These are phyloP conservation scores for Ophioderma brevispina DNA, from an alignment of 35 echinoderm and acorn worm genomes.

Conservation along the genomic window DNA sequence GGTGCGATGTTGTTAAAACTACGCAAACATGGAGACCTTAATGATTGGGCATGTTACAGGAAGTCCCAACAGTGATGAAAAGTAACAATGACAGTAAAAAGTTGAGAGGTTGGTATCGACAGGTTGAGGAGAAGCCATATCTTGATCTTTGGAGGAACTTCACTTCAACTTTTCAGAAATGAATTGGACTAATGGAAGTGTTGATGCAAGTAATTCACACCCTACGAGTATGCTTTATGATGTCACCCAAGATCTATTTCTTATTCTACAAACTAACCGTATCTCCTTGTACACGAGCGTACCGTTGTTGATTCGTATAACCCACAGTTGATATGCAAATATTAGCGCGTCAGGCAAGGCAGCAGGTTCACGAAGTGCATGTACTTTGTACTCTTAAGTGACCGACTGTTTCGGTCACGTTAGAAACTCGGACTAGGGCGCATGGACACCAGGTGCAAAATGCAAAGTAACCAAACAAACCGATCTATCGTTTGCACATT, in stretches of 20 bases:
- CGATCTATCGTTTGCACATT: no score
- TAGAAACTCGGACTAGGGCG: no score
- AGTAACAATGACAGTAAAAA: background rate
- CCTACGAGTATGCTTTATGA: background rate
- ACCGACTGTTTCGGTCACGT: no score
- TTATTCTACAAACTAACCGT: no score
- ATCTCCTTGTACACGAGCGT: no score
- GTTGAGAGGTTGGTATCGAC: background rate
- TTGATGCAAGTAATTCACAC: background rate
- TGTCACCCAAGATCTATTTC: conserved; percentile 19
- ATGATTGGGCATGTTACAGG: background rate
- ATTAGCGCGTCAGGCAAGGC: no score
- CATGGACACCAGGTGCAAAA: no score
- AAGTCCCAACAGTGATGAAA: conserved; percentile 8
- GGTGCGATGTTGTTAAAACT: conserved; percentile 23
- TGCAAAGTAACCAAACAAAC: no score
- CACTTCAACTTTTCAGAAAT: background rate
- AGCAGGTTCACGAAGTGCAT: no score
- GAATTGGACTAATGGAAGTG: background rate
- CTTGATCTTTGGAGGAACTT: background rate
- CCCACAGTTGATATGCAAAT: no score
- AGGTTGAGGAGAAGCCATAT: background rate
- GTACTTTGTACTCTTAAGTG: no score
- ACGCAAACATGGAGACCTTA: background rate
- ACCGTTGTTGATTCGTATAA: no score